Evolutionary conservation across 2,113 vertebrate genomes (phyloP).

Genomic region (Pelmatolapia mariae): DNA sequence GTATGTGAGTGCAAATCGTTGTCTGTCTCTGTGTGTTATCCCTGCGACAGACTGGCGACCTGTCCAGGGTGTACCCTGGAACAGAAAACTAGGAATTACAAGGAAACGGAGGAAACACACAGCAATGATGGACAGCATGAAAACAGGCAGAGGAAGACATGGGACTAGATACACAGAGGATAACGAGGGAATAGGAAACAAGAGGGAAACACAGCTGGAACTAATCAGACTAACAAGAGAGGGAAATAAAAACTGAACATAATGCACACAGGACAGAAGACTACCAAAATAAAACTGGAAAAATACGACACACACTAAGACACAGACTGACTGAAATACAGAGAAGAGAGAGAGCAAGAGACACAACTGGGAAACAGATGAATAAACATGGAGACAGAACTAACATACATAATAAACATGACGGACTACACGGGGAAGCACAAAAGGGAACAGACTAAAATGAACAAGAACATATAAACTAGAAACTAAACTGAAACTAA

Average conservation of each 20-base stretch:
- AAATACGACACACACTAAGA: accelerated
- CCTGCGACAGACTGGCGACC: neutral
- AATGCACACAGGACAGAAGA: neutral
- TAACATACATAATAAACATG: neutral
- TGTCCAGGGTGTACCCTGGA: neutral
- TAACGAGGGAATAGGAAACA: neutral
- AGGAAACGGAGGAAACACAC: accelerated
- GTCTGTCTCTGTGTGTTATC: neutral
- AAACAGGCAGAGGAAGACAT: neutral
- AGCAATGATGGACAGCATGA: neutral
- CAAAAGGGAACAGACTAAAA: neutral
- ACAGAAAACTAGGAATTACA: neutral
- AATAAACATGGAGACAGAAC: neutral
- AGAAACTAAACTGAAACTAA: accelerated
- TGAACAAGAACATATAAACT: neutral
- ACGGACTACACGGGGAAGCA: neutral
- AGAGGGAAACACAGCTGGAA: neutral
- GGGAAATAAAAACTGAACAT: neutral
- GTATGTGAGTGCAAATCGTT: accelerated
- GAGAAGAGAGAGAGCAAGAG: neutral
- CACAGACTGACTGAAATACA: accelerated
- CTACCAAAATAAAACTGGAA: neutral
- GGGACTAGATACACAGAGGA: neutral
- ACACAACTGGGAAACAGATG: neutral
- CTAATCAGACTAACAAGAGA: neutral